A percentile compares a stretch with the other conserved stretches of the same genome.
phyloP scores from a whole-genome alignment of 2,797 vertebrate species.

The Manis javanica region DNA sequence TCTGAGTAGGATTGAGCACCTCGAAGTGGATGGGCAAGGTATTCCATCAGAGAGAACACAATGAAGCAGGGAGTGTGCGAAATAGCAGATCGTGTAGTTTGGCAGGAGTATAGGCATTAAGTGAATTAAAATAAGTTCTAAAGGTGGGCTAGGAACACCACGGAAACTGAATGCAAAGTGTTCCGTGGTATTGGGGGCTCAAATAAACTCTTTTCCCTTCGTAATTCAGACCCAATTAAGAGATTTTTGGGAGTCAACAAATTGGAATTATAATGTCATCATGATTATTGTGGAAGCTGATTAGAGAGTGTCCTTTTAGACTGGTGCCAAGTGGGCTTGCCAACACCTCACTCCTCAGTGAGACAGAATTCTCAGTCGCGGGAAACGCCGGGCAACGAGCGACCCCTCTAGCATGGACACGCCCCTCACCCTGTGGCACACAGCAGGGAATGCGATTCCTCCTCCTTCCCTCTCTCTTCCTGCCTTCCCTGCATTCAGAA shows the following conservation, averaged over 20 bases:
- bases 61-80: not conserved
- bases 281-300: not conserved
- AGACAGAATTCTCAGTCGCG: not conserved
- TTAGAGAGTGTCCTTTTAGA: not conserved
- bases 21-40: not conserved
- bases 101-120: not conserved
- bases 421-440: not conserved
- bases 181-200: not conserved
- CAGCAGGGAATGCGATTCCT: not conserved
- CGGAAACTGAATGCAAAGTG: not conserved
- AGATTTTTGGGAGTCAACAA: not conserved
- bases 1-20: not conserved
- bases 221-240: not conserved
- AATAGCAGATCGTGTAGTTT: not conserved
- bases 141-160: not conserved
- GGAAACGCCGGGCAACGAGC: not conserved
- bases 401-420: not conserved
- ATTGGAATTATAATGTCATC: not conserved
- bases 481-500: not conserved
- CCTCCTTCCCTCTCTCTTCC: accelerated
- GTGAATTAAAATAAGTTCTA: not conserved
- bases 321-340: not conserved
- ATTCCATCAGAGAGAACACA: not conserved
- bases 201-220: not conserved
- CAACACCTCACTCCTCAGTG: not conserved